Conservation (phyloP, 2,113 vertebrate species). For the pig (Sus scrofa) region DNA sequence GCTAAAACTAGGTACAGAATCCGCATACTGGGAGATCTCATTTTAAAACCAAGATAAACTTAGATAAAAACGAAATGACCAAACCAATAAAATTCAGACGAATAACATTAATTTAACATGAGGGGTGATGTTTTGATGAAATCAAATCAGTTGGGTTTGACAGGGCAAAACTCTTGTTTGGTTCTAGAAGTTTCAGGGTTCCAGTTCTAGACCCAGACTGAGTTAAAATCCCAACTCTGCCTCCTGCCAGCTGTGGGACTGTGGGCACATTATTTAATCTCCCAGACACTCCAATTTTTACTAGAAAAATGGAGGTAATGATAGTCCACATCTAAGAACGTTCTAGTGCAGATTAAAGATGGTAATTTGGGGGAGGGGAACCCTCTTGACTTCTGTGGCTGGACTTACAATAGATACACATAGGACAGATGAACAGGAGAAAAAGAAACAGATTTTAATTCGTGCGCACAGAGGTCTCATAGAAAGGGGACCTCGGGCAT, state of each 20-base stretch:
- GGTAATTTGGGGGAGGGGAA: background rate
- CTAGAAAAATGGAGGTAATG: background rate
- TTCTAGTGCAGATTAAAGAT: background rate
- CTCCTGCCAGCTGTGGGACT: background rate
- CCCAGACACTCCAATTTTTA: background rate
- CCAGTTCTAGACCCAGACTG: background rate
- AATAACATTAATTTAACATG: background rate
- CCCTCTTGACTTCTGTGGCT: background rate
- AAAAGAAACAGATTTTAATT: background rate
- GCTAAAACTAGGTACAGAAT: background rate
- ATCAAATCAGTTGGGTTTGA: background rate
- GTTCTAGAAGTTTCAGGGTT: background rate
- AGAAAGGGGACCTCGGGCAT: background rate
- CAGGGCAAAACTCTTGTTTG: background rate
- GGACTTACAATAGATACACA: background rate
- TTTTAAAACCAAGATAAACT: conserved; percentile 37
- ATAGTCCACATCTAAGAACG: background rate
- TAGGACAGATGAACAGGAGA: background rate
- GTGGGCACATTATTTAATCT: background rate
- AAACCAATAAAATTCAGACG: background rate
- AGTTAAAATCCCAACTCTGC: background rate
- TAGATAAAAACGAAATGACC: conserved; percentile 16
- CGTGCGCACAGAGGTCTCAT: background rate
- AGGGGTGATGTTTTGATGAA: background rate
- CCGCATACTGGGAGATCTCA: background rate